Evolutionary conservation across 2,888 invertebrate genomes (phyloP), one percentile per base, ranked within the genome.

Genomic region (Villa cingulata): DNA sequence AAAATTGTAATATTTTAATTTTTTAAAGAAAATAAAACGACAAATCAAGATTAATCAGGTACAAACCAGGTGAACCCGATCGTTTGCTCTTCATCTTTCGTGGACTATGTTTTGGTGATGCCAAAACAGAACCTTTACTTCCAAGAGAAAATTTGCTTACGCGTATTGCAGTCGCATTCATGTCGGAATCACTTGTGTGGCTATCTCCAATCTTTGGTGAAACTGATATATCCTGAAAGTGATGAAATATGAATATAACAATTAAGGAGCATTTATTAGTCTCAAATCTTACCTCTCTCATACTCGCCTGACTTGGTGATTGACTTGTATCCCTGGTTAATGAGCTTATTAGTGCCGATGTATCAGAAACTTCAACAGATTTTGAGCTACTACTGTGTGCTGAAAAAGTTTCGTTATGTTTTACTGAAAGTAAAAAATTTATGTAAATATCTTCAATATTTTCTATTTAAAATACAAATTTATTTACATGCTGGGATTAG

Each of bases 251-350:
- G 10, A 27, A 48, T 17, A 20, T 41, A 12, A 42, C 42, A 19
- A 5, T 27, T 27, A 15, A 40, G 15, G 15, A 41, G 27, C 23
- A 23, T 23, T 6, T 23, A 45, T 45, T n/a, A 19, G 12, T 43
- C n/a, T 6, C 3, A 14, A 39, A 20, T 27, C 43, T 45, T 27
- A 57, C 58, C 32, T 59, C 58, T 39, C 55, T 59, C 14, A 56
- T 43, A 43, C 58, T 59, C 27, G 53, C 62, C 52, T 72, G 74
- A 56, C 73, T 74, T 10, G 74, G 73, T 4, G 77, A 76, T 55
- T 77, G 76, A 32, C 76, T 77, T 45, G 75, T 68, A 63, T 81
- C 80, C 55, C 75, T 70, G 1, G 78, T 76, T 37, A 79, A 62
- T 53, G 77, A 78, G 62, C 77, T 76, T 23, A 77, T 73, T 54